Conservation (phyloP, 2,888 invertebrate genomes). For the Clunio marinus region DNA sequence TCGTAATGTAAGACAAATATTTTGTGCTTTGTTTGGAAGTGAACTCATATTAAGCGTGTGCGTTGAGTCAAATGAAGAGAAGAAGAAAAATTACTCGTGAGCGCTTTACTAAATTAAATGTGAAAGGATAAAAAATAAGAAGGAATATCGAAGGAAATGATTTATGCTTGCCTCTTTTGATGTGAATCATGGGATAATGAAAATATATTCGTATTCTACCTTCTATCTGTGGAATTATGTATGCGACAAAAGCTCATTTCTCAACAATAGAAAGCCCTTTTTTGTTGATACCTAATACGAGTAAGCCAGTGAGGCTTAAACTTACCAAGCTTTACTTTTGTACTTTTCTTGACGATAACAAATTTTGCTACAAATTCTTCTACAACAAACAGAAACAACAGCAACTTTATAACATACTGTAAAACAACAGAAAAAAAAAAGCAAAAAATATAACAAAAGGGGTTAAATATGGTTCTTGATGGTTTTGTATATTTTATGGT, state of each 20-base stretch:
- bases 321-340: background rate
- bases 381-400: background rate
- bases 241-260: constrained; percentile 6
- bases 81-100: background rate
- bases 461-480: constrained; percentile 12
- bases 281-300: background rate
- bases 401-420: too few species aligned
- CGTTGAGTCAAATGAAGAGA: background rate
- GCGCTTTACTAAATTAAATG: constrained; percentile 1
- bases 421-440: background rate
- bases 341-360: too few species aligned
- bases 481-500: background rate
- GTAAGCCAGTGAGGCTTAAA: background rate
- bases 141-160: constrained; percentile 1
- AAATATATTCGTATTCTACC: background rate
- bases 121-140: constrained; percentile 2
- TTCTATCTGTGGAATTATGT: background rate
- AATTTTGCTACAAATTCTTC: too few species aligned
- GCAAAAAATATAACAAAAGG: background rate
- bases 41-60: background rate
- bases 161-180: background rate
- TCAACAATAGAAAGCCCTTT: background rate
- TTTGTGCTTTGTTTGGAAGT: background rate
- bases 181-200: background rate
- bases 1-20: background rate